Percentiles rank a stretch among this genome's conserved stretches.
Evolutionary conservation across 2,797 vertebrate species (phyloP).

Genomic region (Sebastes vulpes): DNA sequence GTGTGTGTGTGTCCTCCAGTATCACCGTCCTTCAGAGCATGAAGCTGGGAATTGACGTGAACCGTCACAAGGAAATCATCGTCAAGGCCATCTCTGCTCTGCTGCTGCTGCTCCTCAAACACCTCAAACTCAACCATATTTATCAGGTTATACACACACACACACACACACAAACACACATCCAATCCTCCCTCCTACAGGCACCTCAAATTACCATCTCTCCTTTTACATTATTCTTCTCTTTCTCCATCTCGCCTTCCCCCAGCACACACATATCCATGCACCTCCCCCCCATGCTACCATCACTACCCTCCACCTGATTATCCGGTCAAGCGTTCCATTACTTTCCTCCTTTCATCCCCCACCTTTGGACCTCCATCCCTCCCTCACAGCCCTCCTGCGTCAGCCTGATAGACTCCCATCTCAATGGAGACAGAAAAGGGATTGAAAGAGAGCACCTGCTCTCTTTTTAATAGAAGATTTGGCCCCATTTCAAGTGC

Average conservation of each 20-base stretch:
- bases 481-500: neutral
- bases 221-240: neutral
- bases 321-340: slow-evolving; percentile 73
- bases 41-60: slow-evolving; percentile 97
- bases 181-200: neutral
- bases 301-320: slow-evolving; percentile 52
- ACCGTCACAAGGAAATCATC: slow-evolving; percentile 98
- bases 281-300: slow-evolving; percentile 40
- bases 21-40: slow-evolving; percentile 98
- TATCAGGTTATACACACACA: slow-evolving; percentile 88
- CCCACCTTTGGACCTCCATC: slow-evolving; percentile 9
- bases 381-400: slow-evolving; percentile 15
- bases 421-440: neutral
- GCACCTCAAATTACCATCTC: neutral
- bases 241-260: neutral
- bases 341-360: slow-evolving; percentile 9
- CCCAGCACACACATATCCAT: neutral
- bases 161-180: neutral
- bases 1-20: slow-evolving; percentile 72
- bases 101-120: slow-evolving; percentile 96
- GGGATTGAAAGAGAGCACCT: neutral
- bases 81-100: slow-evolving; percentile 95
- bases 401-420: neutral
- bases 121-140: slow-evolving; percentile 96
- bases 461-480: neutral